These are phyloP conservation scores for Odontocolon sp. DNA, from an alignment of 2,888 invertebrate species.

Conservation along the genomic window DNA sequence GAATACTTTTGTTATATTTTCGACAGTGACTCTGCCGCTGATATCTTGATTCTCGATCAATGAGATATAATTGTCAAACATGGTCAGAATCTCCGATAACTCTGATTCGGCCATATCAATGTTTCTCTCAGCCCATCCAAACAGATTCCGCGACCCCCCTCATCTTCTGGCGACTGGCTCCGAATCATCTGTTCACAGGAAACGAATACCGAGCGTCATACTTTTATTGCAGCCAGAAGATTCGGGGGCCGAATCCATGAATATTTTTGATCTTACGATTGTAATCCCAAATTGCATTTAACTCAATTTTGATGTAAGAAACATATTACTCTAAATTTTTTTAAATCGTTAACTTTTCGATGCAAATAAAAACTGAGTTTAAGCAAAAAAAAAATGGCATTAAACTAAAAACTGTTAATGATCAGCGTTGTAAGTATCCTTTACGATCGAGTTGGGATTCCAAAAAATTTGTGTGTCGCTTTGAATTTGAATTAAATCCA, in stretches of 20 bases:
- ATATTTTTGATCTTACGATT: too few species aligned
- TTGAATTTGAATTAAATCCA: too few species aligned
- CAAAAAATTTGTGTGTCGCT: too few species aligned
- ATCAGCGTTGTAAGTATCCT: too few species aligned
- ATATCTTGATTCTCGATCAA: conserved; percentile 82
- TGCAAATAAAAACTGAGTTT: too few species aligned
- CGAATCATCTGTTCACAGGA: conserved; percentile 63
- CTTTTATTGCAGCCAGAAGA: conserved; percentile 47
- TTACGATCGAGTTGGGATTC: too few species aligned
- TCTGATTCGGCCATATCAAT: conserved; percentile 71
- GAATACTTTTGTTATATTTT: conserved; percentile 83
- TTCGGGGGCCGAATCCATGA: conserved; percentile 32
- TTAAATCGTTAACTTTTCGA: neutral
- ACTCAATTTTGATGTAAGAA: too few species aligned
- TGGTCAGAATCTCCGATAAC: conserved; percentile 81
- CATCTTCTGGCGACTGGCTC: conserved; percentile 60
- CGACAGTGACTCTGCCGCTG: conserved; percentile 81
- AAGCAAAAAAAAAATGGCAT: too few species aligned
- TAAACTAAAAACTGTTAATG: too few species aligned
- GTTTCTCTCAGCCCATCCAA: neutral
- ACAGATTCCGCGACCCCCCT: conserved; percentile 36
- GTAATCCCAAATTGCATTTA: too few species aligned
- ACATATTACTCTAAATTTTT: neutral
- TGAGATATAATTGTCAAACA: conserved; percentile 82
- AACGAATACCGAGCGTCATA: conserved; percentile 49